Base-by-base conservation (phyloP, 1,140 invertebrate genomes). In the Chrysomallon squamiferum region DNA sequence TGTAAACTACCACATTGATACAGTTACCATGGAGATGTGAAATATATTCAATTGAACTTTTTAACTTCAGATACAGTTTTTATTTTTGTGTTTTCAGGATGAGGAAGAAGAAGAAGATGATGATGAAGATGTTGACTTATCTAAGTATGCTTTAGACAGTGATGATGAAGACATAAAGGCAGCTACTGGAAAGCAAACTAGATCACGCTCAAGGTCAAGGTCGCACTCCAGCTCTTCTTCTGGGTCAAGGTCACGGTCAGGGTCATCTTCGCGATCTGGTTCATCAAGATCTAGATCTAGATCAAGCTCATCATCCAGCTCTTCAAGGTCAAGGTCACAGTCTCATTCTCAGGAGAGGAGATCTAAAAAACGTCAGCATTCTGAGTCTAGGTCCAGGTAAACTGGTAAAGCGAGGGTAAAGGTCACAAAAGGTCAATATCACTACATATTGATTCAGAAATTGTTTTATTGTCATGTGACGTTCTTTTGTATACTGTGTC, bases 71-170 rank as follows among this genome's bases (percentile, higher is more conserved):
- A n/a, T n/a, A n/a, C n/a, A n/a, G n/a, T n/a, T n/a, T 54, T 15
- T 54, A 54, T 22, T 54, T 15, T 54, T 27, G 22, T 38, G 18
- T 18, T 5, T 29, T 35, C 22, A 58, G 67, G 91, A 91, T n/a
- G 90, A 91, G 65, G 91, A 91, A 54, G 35, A 70, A 29, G 70
- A 62, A 29, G 73, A 88, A 27, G 85, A 87, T 52, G 87, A 89
- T 27, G 72, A 84, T 30, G 73, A 79, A 29, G 76, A 76, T 72
- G 79, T 47, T 22, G 92, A 94, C 86, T 85, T 93, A 64, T 93
- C 92, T 18, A 93, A 93, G 82, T 94, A 94, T 79, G 92, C 93
- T 84, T 85, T 94, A 35, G 91, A 89, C 76, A 75, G 74, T 61
- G 76, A 75, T 58, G 73, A 71, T 54, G 78, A 77, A 27, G 62